These are phyloP conservation scores for Tryphoninae sp. DNA, from an alignment of 2,888 invertebrate genomes.

Conservation along the genomic window DNA sequence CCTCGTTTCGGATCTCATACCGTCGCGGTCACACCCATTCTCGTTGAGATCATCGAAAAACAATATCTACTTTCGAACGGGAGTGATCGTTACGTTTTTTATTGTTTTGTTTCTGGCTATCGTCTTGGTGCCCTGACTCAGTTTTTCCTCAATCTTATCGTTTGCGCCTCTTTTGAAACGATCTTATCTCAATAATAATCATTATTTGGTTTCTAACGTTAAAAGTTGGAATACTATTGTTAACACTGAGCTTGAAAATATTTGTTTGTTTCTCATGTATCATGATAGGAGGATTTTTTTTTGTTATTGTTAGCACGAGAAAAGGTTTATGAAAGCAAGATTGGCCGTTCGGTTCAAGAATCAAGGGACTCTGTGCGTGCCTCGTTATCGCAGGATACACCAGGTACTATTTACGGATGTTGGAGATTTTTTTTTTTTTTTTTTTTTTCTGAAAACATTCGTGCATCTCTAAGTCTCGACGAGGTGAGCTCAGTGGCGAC, in stretches of 20 bases:
- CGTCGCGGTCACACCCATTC: constrained; percentile 70
- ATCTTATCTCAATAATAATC: constrained; percentile 25
- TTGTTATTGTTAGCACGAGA: constrained; percentile 28
- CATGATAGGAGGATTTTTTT: not conserved
- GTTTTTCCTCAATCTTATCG: constrained; percentile 35
- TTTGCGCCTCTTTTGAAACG: constrained; percentile 31
- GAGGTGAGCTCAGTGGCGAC: constrained; percentile 35
- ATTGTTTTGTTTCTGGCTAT: constrained; percentile 6
- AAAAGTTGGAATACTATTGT: constrained; percentile 46
- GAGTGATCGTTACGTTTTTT: constrained; percentile 35
- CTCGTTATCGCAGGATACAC: constrained; percentile 46
- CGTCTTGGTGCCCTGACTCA: constrained; percentile 42
- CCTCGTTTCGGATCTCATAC: constrained; percentile 66
- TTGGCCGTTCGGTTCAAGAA: constrained; percentile 42
- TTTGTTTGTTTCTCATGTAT: constrained; percentile 43
- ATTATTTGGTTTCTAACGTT: constrained; percentile 31
- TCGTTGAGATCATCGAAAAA: constrained; percentile 68
- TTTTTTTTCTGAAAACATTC: constrained; percentile 44
- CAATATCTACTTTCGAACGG: constrained; percentile 42
- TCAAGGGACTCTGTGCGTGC: constrained; percentile 29
- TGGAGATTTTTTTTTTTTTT: constrained; percentile 34
- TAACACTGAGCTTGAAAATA: constrained; percentile 43
- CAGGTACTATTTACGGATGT: constrained; percentile 45
- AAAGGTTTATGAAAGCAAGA: constrained; percentile 51
- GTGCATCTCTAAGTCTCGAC: constrained; percentile 41